Conservation (phyloP, 2,113 vertebrate species). For the Solea senegalensis region DNA sequence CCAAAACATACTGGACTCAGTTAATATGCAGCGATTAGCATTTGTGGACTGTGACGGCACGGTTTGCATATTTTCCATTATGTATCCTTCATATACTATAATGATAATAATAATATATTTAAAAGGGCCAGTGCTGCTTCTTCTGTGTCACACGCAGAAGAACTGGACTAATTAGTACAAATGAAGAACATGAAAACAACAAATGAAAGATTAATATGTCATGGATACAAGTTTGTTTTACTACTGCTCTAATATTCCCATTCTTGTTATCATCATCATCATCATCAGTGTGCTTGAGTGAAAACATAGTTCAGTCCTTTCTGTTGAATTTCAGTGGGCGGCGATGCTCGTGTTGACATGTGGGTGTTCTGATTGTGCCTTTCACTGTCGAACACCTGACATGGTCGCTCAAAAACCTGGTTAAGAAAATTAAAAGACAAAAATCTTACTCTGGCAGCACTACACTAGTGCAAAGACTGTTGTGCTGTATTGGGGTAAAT, state of each 20-base stretch:
- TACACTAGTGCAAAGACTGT: background rate
- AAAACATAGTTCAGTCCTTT: background rate
- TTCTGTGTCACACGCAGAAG: background rate
- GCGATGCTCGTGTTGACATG: background rate
- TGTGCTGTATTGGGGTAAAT: constrained; percentile 32
- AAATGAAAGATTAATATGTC: background rate
- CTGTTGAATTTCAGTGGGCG: background rate
- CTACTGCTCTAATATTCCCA: too few relatives aligned
- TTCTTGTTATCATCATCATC: too few relatives aligned
- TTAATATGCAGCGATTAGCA: constrained; percentile 23
- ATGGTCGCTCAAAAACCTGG: too few relatives aligned
- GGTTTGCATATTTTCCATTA: constrained; percentile 20
- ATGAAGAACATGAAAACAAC: too few relatives aligned
- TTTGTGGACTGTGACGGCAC: constrained; percentile 15
- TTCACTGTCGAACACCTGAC: too few relatives aligned
- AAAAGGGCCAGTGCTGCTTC: background rate
- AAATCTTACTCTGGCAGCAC: background rate
- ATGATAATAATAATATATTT: background rate
- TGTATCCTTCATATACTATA: background rate
- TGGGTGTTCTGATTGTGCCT: too few relatives aligned
- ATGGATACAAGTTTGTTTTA: too few relatives aligned
- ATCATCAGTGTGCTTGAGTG: background rate
- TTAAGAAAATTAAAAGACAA: too few relatives aligned
- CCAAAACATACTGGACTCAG: constrained; percentile 7
- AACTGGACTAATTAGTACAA: background rate